Evolutionary conservation across 1,140 invertebrate species (phyloP).

Genomic region (Calliopsis andreniformis): DNA sequence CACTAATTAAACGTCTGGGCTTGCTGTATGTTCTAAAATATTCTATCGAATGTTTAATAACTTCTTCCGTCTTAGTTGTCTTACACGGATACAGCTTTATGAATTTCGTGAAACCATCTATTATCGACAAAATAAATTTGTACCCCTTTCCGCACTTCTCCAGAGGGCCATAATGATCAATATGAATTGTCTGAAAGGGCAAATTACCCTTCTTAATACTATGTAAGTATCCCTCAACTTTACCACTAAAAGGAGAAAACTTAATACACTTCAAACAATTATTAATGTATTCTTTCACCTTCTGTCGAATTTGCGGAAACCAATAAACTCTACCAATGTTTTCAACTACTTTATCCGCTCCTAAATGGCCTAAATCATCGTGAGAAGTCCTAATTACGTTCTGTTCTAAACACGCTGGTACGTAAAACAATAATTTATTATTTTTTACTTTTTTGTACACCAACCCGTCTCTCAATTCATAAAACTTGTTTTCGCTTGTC

Average conservation of each 20-base stretch:
- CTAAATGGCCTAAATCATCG: slow-evolving; percentile 1
- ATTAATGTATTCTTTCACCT: neutral
- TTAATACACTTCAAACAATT: slow-evolving; percentile 10
- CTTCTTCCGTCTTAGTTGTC: slow-evolving; percentile 2
- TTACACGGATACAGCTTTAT: slow-evolving; percentile 35
- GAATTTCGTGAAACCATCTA: slow-evolving; percentile 52
- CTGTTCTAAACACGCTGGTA: neutral
- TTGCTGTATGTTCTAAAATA: slow-evolving; percentile 23
- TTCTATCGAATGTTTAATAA: neutral
- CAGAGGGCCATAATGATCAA: slow-evolving; percentile 63
- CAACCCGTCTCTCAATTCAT: neutral
- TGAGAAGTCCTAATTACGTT: neutral
- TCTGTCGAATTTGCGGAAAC: neutral
- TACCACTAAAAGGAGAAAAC: neutral
- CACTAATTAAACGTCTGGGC: slow-evolving; percentile 34
- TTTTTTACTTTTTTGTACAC: neutral
- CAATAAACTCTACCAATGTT: slow-evolving; percentile 2
- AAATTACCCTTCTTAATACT: slow-evolving; percentile 5
- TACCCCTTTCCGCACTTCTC: slow-evolving; percentile 24
- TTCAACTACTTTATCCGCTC: neutral
- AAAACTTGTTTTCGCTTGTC: neutral
- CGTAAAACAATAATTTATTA: slow-evolving; percentile 2
- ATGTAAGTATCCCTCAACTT: slow-evolving; percentile 23
- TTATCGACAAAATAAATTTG: slow-evolving; percentile 37
- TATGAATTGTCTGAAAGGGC: slow-evolving; percentile 25